phyloP scores from a whole-genome alignment of 1,140 invertebrate genomes.

The Aleiodes sp. region DNA sequence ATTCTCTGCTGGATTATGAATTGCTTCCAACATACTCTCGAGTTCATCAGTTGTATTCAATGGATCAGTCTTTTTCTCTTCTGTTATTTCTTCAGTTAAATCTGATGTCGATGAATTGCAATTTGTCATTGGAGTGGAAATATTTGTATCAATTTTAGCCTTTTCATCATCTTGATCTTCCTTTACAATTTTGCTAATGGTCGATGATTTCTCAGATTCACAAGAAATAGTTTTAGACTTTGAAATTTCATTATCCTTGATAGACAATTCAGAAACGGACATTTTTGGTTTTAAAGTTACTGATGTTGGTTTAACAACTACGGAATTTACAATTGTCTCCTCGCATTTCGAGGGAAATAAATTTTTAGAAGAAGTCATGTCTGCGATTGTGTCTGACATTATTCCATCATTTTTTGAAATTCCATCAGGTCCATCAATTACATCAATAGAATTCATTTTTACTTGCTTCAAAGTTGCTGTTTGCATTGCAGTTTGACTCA shows the following conservation, averaged over 20 bases:
- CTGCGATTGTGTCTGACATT: neutral
- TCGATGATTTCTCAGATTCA: neutral
- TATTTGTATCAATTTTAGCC: slow-evolving; percentile 1
- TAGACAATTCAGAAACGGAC: slow-evolving; percentile 47
- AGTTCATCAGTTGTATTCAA: slow-evolving; percentile 62
- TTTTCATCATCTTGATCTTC: neutral
- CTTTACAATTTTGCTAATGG: neutral
- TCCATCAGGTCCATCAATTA: neutral
- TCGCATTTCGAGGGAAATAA: slow-evolving; percentile 10
- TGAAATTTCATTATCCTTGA: slow-evolving; percentile 39
- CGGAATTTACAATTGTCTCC: slow-evolving; percentile 19
- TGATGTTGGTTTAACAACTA: slow-evolving; percentile 51
- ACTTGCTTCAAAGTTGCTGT: slow-evolving; percentile 35
- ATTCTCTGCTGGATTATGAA: slow-evolving; percentile 61
- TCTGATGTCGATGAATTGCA: neutral
- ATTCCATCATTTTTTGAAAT: neutral
- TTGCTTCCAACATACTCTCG: slow-evolving; percentile 63
- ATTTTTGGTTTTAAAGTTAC: slow-evolving; percentile 54
- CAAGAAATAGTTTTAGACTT: slow-evolving; percentile 25
- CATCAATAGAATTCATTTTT: slow-evolving; percentile 29
- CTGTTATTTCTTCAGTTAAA: neutral
- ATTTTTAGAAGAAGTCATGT: neutral
- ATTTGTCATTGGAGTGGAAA: neutral
- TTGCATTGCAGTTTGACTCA: slow-evolving; percentile 49
- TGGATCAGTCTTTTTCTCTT: slow-evolving; percentile 50